Percentiles rank a stretch among this genome's conserved stretches.
Evolutionary conservation across 2,113 vertebrate species (phyloP).

Genomic region (Cricetomys ansorgei): DNA sequence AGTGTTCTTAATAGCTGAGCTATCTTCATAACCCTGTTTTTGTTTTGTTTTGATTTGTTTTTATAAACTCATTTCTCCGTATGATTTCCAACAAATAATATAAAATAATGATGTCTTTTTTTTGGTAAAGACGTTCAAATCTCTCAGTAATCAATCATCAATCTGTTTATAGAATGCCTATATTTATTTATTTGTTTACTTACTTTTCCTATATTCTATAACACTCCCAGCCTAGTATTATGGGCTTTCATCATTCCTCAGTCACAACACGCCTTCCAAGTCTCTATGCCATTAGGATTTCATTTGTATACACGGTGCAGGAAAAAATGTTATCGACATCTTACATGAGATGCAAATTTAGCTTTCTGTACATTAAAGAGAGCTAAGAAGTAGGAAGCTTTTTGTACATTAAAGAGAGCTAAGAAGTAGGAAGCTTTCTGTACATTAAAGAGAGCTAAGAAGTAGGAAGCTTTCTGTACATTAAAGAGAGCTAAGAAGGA

Average conservation of each 20-base stretch:
- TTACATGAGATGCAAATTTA: not conserved
- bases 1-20: not conserved
- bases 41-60: no score
- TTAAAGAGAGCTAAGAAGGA: not conserved
- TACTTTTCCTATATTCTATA: not conserved
- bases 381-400: not conserved
- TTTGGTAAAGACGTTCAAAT: not conserved
- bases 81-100: not conserved
- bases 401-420: not conserved
- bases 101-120: not conserved
- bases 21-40: not conserved
- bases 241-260: not conserved
- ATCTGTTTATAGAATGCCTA: not conserved
- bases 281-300: not conserved
- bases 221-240: not conserved
- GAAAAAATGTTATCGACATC: not conserved
- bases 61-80: no score
- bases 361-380: not conserved
- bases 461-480: not conserved
- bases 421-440: not conserved
- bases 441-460: not conserved
- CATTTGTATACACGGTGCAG: not conserved
- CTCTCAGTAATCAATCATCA: not conserved
- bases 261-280: not conserved
- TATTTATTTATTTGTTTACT: not conserved